Percentiles rank a stretch among this genome's conserved stretches.
Conservation (phyloP, 2,113 vertebrate species). For the Ophiodon elongatus region DNA sequence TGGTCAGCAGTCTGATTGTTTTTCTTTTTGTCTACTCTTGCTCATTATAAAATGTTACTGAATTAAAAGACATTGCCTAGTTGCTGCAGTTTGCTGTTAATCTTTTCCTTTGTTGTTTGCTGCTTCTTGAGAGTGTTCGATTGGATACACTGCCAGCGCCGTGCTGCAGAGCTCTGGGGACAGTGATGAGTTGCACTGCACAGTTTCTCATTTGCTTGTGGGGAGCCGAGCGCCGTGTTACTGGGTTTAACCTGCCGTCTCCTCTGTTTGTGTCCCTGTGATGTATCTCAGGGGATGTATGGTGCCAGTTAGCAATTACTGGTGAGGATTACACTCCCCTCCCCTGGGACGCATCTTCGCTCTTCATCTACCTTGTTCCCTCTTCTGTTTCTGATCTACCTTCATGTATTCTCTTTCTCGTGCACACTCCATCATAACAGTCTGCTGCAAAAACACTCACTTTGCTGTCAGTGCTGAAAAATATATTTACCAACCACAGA, state of each 20-base stretch:
- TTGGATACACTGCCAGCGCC: conserved; percentile 43
- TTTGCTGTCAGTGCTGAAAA: conserved; percentile 13
- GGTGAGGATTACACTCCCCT: conserved; percentile 58
- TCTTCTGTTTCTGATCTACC: conserved; percentile 28
- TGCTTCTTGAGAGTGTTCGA: conserved; percentile 38
- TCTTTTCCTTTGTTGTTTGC: conserved; percentile 49
- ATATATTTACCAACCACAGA: background rate
- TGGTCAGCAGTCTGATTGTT: conserved; percentile 16
- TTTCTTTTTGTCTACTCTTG: conserved; percentile 24
- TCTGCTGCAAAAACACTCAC: conserved; percentile 7
- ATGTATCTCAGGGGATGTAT: conserved; percentile 63
- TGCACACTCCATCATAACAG: conserved; percentile 28
- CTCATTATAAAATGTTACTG: conserved; percentile 24
- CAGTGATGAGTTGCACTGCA: conserved; percentile 70
- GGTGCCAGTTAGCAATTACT: conserved; percentile 72
- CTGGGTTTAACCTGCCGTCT: conserved; percentile 68
- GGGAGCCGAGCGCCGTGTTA: conserved; percentile 40
- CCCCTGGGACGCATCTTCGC: conserved; percentile 34
- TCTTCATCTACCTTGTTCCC: conserved; percentile 43
- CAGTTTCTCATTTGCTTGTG: conserved; percentile 69
- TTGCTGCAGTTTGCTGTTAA: conserved; percentile 40
- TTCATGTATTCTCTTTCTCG: conserved; percentile 39
- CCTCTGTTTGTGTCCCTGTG: conserved; percentile 66
- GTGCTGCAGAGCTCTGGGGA: conserved; percentile 67
- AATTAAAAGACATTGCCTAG: conserved; percentile 33